These are phyloP conservation scores for Eumaeus atala DNA, from an alignment of 1,140 invertebrate species.

Conservation along the genomic window DNA sequence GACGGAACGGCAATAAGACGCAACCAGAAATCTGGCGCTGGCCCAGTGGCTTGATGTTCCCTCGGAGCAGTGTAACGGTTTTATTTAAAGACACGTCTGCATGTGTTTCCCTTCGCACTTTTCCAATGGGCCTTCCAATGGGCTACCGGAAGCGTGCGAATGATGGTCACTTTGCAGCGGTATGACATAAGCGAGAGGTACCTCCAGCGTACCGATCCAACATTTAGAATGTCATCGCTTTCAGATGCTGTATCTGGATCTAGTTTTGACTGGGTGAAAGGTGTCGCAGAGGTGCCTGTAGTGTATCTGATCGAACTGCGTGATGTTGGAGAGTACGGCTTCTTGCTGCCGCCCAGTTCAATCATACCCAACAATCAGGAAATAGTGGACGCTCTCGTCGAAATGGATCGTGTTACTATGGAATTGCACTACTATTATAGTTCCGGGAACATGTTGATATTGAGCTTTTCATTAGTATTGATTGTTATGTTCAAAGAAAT, in stretches of 20 bases:
- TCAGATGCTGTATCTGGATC: conserved; percentile 63
- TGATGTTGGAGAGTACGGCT: conserved; percentile 82
- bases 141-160: too few relatives aligned
- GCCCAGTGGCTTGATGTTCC: too few relatives aligned
- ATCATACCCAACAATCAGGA: conserved; percentile 83
- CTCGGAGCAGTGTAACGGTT: too few relatives aligned
- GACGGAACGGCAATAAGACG: too few relatives aligned
- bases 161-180: too few relatives aligned
- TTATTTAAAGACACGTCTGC: too few relatives aligned
- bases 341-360: conserved; percentile 81
- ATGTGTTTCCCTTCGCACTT: too few relatives aligned
- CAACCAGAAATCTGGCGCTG: too few relatives aligned
- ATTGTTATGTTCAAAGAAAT: conserved; percentile 11
- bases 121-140: too few relatives aligned
- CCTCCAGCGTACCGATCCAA: too few relatives aligned
- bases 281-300: conserved; percentile 77
- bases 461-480: conserved; percentile 19
- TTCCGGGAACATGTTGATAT: conserved; percentile 12
- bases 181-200: too few relatives aligned
- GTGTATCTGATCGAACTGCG: conserved; percentile 81
- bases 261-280: conserved; percentile 85
- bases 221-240: conserved; percentile 18
- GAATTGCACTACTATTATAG: conserved; percentile 33
- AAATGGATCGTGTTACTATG: conserved; percentile 45
- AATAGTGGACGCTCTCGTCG: conserved; percentile 77